Evolutionary conservation across 2,113 vertebrate species (phyloP).

Genomic region (Tympanuchus pallidicinctus): DNA sequence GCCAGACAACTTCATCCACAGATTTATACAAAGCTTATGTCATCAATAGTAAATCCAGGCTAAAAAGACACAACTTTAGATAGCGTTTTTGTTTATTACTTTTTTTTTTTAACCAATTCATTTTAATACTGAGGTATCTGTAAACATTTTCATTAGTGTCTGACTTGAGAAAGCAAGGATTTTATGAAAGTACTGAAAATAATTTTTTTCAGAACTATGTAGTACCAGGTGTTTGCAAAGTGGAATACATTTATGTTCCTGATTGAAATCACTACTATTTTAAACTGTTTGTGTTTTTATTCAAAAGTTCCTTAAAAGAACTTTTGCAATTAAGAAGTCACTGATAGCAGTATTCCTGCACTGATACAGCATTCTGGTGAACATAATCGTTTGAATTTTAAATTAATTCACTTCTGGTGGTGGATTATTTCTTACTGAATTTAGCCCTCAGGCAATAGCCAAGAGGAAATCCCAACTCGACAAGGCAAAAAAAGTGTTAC

Average conservation of each 20-base stretch:
- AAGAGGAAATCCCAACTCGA: background rate
- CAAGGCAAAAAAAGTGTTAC: background rate
- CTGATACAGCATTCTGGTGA: background rate
- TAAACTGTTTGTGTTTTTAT: background rate
- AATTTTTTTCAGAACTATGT: background rate
- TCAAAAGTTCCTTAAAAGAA: background rate
- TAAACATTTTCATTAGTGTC: background rate
- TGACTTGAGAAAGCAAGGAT: background rate
- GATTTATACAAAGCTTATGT: constrained; percentile 81
- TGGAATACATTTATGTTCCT: background rate
- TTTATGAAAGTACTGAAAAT: background rate
- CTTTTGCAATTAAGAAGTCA: background rate
- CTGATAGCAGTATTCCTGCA: background rate
- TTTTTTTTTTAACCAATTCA: constrained; percentile 70
- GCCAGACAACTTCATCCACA: constrained; percentile 80
- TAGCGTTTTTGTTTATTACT: constrained; percentile 70
- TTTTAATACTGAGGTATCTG: background rate
- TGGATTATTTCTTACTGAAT: background rate
- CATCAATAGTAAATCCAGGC: constrained; percentile 77
- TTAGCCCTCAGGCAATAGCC: background rate
- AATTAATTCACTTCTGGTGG: background rate
- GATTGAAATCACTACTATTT: background rate
- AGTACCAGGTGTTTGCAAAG: background rate
- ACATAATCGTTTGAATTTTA: background rate
- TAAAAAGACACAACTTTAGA: constrained; percentile 75